Percentiles rank a stretch among this genome's conserved stretches.
Conservation (phyloP, 2,113 vertebrate species). For the Petaurus breviceps region DNA sequence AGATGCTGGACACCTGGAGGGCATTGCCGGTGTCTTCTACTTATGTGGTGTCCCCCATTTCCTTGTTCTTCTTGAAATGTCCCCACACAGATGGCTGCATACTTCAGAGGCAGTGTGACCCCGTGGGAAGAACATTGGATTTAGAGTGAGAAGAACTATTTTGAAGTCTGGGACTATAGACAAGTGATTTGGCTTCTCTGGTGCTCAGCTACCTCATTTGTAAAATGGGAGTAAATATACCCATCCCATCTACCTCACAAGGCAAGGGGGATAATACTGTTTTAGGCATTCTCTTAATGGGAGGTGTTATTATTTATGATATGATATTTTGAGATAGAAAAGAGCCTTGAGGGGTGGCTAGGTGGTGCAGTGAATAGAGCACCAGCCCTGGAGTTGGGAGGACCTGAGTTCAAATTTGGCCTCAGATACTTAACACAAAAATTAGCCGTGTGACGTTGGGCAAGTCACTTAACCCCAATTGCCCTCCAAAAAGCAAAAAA, state of each 20-base stretch:
- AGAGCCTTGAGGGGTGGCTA: too few species aligned
- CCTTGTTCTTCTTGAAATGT: neutral
- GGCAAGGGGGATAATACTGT: neutral
- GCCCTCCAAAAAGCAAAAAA: too few species aligned
- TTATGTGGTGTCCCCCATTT: neutral
- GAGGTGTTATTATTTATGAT: neutral
- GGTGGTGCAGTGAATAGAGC: too few species aligned
- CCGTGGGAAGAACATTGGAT: neutral
- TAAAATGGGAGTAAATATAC: neutral
- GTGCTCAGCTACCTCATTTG: neutral
- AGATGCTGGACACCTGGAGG: neutral
- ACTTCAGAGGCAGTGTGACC: neutral
- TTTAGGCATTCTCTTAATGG: neutral
- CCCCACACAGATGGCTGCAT: neutral
- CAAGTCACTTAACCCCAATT: too few species aligned
- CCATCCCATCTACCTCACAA: neutral
- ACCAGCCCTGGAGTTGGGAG: too few species aligned
- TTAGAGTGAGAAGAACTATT: neutral
- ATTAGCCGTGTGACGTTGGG: too few species aligned
- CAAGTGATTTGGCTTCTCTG: neutral
- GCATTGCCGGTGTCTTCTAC: neutral
- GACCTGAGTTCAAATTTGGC: too few species aligned
- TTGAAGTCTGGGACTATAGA: neutral
- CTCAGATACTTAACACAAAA: too few species aligned
- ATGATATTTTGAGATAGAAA: neutral